Evolutionary conservation across 2,113 vertebrate genomes (phyloP).

Genomic region (Syngnathus scovelli): DNA sequence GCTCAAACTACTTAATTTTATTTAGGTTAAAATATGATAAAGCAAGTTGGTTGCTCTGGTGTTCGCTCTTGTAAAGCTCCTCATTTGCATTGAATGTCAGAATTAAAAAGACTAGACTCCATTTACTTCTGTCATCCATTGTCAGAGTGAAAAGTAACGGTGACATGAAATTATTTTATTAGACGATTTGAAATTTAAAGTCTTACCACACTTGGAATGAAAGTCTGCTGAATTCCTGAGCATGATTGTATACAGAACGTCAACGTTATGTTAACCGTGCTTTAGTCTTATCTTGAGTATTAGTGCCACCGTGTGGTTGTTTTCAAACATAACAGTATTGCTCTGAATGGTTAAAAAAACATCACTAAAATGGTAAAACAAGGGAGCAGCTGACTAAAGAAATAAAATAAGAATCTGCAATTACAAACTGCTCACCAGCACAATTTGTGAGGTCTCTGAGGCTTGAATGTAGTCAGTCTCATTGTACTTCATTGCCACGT

Average conservation of each 20-base stretch:
- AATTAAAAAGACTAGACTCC: neutral
- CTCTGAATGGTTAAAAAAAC: neutral
- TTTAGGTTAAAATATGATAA: neutral
- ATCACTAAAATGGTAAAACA: neutral
- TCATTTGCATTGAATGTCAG: neutral
- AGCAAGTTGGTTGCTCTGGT: neutral
- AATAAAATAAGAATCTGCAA: neutral
- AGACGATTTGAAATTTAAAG: too few relatives aligned
- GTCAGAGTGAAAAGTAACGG: too few relatives aligned
- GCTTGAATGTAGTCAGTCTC: neutral
- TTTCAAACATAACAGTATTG: neutral
- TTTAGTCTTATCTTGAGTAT: slow-evolving; percentile 8
- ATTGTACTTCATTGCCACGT: neutral
- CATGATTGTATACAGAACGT: neutral
- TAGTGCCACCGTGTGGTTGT: slow-evolving; percentile 53
- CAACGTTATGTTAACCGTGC: neutral
- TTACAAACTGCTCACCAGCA: neutral
- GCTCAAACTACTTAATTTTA: neutral
- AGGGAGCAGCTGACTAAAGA: neutral
- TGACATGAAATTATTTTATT: too few relatives aligned
- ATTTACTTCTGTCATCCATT: too few relatives aligned
- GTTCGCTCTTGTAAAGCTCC: neutral
- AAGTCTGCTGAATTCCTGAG: neutral
- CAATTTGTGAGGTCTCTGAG: neutral
- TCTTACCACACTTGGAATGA: too few relatives aligned